These are phyloP conservation scores for Pilophorus perplexus DNA, from an alignment of 2,888 invertebrate genomes.

Conservation along the genomic window DNA sequence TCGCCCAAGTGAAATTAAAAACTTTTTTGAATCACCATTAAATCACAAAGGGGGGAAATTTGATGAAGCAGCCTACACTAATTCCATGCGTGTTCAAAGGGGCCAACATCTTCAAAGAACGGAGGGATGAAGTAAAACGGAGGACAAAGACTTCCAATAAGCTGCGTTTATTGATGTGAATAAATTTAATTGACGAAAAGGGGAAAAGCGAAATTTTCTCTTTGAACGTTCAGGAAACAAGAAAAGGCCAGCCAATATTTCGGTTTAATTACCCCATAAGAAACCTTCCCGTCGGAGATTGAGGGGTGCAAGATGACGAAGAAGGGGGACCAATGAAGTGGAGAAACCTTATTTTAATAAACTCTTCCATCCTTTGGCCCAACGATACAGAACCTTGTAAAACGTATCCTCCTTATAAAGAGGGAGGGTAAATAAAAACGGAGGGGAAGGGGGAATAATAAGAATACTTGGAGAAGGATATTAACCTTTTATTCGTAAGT, in stretches of 20 bases:
- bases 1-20: too few relatives aligned
- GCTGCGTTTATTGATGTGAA: slow-evolving; percentile 30
- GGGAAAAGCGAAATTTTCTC: slow-evolving; percentile 17
- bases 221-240: slow-evolving; percentile 21
- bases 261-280: slow-evolving; percentile 24
- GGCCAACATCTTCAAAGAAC: too few relatives aligned
- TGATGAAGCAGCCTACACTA: too few relatives aligned
- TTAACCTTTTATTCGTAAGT: slow-evolving; percentile 33
- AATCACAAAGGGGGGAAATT: too few relatives aligned
- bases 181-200: slow-evolving; percentile 37
- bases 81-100: too few relatives aligned
- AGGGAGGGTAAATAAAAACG: neutral
- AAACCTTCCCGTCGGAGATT: neutral
- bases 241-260: slow-evolving; percentile 3
- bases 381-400: slow-evolving; percentile 28
- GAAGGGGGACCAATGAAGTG: slow-evolving; percentile 4
- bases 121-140: too few relatives aligned
- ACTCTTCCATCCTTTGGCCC: slow-evolving; percentile 20
- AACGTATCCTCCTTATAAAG: slow-evolving; percentile 33
- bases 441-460: slow-evolving; percentile 6
- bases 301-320: neutral
- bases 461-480: slow-evolving; percentile 31
- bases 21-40: too few relatives aligned
- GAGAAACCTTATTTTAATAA: slow-evolving; percentile 34
- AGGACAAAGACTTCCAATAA: too few relatives aligned